Conservation (phyloP, 2,888 invertebrate species). For the Trissonchulus latispiculum region DNA sequence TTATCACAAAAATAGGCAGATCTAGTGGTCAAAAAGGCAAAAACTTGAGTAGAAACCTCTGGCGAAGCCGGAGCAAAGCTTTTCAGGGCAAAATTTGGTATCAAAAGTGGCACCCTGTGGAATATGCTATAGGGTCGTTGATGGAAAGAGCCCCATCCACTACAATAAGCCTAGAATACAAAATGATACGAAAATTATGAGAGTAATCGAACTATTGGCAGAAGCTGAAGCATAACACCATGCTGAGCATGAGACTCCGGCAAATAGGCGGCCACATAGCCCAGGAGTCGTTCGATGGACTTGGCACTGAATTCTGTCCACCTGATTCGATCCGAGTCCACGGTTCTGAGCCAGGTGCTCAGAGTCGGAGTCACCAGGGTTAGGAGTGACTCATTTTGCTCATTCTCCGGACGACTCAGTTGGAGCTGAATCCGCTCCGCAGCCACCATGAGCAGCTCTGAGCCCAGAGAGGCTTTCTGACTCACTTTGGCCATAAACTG, state of each 20-base stretch:
- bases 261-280: background rate
- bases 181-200: no score
- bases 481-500: background rate
- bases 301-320: background rate
- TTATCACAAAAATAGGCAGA: no score
- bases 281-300: conserved; percentile 6
- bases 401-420: background rate
- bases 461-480: background rate
- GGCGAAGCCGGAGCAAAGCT: no score
- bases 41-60: no score
- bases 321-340: background rate
- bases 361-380: background rate
- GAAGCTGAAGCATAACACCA: no score
- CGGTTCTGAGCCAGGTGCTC: conserved; percentile 6
- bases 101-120: no score
- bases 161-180: no score
- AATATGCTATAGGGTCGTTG: no score
- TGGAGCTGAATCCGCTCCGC: background rate
- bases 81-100: no score
- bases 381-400: background rate
- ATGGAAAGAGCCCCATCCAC: no score
- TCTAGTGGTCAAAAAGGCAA: no score
- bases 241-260: background rate
- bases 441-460: conserved; percentile 6
- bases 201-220: no score